phyloP scores from a whole-genome alignment of 2,888 invertebrate genomes.

The Cantharis rufa region DNA sequence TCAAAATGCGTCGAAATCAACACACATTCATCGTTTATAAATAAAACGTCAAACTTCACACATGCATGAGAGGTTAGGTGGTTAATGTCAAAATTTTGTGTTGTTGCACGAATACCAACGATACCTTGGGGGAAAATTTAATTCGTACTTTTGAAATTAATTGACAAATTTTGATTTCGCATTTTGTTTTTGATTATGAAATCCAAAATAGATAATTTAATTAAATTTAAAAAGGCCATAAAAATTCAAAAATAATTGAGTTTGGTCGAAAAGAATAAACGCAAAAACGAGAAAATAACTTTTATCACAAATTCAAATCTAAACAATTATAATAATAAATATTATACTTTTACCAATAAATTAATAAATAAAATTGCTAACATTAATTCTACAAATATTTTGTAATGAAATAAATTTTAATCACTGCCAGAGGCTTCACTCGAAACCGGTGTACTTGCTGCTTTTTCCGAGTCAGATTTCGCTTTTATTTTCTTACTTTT shows the following conservation, averaged over 20 bases:
- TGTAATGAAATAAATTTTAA: not conserved
- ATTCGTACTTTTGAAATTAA: not conserved
- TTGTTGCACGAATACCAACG: not conserved
- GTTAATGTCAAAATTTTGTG: conserved; percentile 8
- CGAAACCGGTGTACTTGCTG: not conserved
- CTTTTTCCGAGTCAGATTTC: conserved; percentile 48
- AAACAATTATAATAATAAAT: not conserved
- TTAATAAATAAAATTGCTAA: not conserved
- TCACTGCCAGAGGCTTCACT: not conserved
- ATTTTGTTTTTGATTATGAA: too few species aligned
- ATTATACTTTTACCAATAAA: not conserved
- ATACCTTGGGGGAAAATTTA: not conserved
- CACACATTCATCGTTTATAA: conserved; percentile 29
- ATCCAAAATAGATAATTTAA: too few species aligned
- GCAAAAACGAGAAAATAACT: too few species aligned
- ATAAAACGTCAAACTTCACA: conserved; percentile 38
- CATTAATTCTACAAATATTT: not conserved
- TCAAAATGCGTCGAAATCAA: conserved; percentile 16
- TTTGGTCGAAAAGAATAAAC: not conserved
- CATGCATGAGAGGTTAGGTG: conserved; percentile 38
- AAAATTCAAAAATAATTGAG: too few species aligned
- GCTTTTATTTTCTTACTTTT: conserved; percentile 43
- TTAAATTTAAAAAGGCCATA: too few species aligned
- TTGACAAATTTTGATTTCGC: not conserved
- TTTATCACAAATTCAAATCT: not conserved